Base-by-base conservation (phyloP, 2,797 vertebrate species). In the Acanthurus lineatus region DNA sequence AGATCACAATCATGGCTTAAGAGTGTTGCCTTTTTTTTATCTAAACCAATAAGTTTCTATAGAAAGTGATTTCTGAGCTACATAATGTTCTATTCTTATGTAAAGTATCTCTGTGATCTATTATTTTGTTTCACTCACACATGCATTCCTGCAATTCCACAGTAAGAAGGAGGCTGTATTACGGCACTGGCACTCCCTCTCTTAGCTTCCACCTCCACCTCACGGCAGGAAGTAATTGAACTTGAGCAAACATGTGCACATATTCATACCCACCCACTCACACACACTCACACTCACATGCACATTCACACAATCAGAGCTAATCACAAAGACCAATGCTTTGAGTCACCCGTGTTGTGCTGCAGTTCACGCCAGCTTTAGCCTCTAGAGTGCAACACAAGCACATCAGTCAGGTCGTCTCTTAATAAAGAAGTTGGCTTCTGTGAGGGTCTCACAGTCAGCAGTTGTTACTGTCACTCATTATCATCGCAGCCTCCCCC, bases 391-490 rank as follows among this genome's bases (percentile, higher is more conserved):
- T 25, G 73, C 84, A 86, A 86, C 61, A 64, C 91, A 87, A 90
- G 91, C 96, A 95, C 96, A 96, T 96, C 96, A 95, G 95, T 96
- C 96, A 94, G 94, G 93, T 93, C 91, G 93, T 73, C 71, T 74
- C 69, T 86, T 81, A 86, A 83, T 88, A 93, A 93, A 89, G 93
- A 95, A 89, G 88, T 93, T 88, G 93, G 93, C 88, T 94, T 89
- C 90, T 81, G 72, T 83, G 93, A 96, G 85, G 45, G 76, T 79
- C 88, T 79, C 83, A 44, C 69, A 83, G 93, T 90, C 92, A 89
- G 77, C 96, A 97, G 96, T 94, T 97, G 95, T 81, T 94, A 88
- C 94, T 96, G 96, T 97, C 96, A 96, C 95, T 99, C 96, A 97
- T 85, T 85, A 85, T 88, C 85, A 77, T 88, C 76, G 58, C 84